Percentiles rank a stretch among this genome's conserved stretches.
Conservation (phyloP, 2,797 vertebrate genomes). For the Molossus molossus region DNA sequence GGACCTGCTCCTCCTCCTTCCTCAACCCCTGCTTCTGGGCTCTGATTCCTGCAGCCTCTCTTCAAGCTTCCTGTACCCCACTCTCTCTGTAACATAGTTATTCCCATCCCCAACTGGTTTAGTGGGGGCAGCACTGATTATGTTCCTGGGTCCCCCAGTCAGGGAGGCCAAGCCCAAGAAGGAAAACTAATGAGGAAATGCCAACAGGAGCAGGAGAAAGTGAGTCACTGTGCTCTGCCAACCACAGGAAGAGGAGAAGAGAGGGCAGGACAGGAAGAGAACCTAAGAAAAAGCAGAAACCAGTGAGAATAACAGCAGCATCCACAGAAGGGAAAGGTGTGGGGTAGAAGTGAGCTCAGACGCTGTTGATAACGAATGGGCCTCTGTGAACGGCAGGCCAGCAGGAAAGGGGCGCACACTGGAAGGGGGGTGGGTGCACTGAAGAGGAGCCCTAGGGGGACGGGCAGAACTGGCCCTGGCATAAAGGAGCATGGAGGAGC, state of each 20-base stretch:
- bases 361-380: neutral
- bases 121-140: neutral
- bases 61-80: neutral
- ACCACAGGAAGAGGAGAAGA: neutral
- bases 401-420: neutral
- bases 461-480: neutral
- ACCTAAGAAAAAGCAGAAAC: neutral
- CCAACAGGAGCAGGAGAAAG: neutral
- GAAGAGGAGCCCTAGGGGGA: neutral
- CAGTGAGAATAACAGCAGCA: neutral
- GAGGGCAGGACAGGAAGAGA: neutral
- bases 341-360: neutral
- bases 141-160: neutral
- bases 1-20: neutral
- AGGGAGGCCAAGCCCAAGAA: neutral
- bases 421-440: neutral
- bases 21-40: neutral
- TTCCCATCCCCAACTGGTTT: neutral
- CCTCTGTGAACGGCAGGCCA: neutral
- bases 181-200: neutral
- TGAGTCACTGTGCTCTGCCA: neutral
- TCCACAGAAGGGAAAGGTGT: neutral
- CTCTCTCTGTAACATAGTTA: neutral
- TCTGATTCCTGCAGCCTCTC: neutral
- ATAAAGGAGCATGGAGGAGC: neutral